phyloP scores from a whole-genome alignment of 2,888 invertebrate genomes.

The Trichopria drosophilae region DNA sequence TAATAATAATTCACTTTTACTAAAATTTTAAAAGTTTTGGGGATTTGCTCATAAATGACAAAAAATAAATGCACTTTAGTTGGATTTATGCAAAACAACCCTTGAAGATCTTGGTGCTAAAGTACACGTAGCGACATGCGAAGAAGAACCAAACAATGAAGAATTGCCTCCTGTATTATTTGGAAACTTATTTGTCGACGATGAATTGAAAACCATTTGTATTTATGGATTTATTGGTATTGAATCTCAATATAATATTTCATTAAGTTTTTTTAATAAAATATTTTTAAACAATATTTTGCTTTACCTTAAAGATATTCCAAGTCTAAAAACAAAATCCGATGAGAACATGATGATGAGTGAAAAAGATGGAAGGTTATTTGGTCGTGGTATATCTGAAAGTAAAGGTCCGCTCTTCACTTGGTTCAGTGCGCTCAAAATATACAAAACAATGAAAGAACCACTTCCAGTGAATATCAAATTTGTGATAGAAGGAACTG shows the following conservation, averaged over 20 bases:
- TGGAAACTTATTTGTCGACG: conserved; percentile 34
- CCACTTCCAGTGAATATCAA: conserved; percentile 40
- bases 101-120: conserved; percentile 33
- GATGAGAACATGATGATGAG: conserved; percentile 22
- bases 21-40: too few relatives aligned
- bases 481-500: conserved; percentile 41
- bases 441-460: conserved; percentile 32
- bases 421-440: conserved; percentile 40
- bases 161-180: conserved; percentile 38
- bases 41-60: too few relatives aligned
- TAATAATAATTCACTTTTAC: too few relatives aligned
- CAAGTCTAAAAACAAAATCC: conserved; percentile 3
- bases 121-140: conserved; percentile 34
- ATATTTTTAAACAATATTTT: background rate
- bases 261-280: background rate
- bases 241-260: conserved; percentile 17
- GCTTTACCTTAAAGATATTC: conserved; percentile 26
- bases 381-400: conserved; percentile 35
- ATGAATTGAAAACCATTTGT: conserved; percentile 39
- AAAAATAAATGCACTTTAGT: too few relatives aligned
- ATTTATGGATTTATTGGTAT: conserved; percentile 43
- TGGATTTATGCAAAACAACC: conserved; percentile 35
- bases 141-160: conserved; percentile 15
- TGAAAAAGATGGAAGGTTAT: conserved; percentile 34
- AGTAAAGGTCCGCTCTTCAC: conserved; percentile 39